Base-by-base conservation (phyloP, 2,113 vertebrate species). In the Galemys pyrenaicus region DNA sequence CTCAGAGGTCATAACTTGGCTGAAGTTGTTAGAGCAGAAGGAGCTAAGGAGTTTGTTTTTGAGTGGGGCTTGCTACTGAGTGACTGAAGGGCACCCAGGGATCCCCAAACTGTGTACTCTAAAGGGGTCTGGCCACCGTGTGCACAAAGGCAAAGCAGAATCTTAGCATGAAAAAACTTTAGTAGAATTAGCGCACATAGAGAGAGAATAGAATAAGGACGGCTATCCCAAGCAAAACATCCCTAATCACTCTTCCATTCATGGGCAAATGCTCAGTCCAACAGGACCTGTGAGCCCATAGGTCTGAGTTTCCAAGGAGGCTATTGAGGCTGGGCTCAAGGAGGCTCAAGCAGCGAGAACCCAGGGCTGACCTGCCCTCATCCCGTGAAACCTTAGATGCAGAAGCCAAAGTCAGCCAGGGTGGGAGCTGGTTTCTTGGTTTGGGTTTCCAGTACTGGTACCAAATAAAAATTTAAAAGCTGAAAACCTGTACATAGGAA, bases 351-450 rank as follows among this genome's bases (percentile, higher is more conserved):
- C 6, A 19, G 37, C 7, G 30, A 7, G 20, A 51, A 32, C 7
- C 20, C 49, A 60, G 8, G 26, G 3, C 24, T 28, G 32, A 2
- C 28, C 20, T 62, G 1, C 19, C 22, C 5, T 71, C 0, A 1
- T 46, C 24, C 37, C 5, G 0, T 0, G 17, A 67, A 46, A 64
- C 46, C 46, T 20, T n/a, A 24, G n/a, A 26, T 49, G 16, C 9
- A 3, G 9, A 70, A 44, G 77, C 15, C 11, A 32, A 65, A 49
- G 46, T 37, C 68, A 51, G 35, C 26, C 37, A 7, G 15, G 0
- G 0, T 92, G 32, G 64, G 9, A 44, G 28, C 13, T 77, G 7
- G 11, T 7, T 24, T 26, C 30, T 81, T 77, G 58, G 19, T n/a
- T 74, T 56, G 41, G 4, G 2, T 77, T 64, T 9, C 32, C 10